Evolutionary conservation across 92 coral and sea anemone genomes (phyloP), one percentile per base, ranked within the genome.

Genomic region (Zoanthus sociatus): DNA sequence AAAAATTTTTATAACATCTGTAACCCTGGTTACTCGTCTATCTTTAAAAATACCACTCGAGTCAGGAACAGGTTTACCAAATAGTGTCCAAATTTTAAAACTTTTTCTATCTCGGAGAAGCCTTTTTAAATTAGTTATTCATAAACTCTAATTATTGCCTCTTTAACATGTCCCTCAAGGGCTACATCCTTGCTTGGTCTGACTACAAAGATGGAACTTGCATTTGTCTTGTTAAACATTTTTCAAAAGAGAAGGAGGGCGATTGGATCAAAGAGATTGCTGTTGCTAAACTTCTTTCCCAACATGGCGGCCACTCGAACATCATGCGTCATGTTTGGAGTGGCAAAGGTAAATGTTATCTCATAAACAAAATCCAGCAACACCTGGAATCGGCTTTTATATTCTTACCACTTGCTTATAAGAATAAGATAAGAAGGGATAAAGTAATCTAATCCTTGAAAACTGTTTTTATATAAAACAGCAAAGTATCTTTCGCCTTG

Each of bases 191-290:
- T 4, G 84, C 90, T 18, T 81, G 90, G 73, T 67, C 78, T 33
- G 87, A 60, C 48, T 32, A 66, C 46, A 48, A 17, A 20, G 79
- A 79, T 3, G 87, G 88, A 10, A 46, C 77, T 1, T 33, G 54
- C 9, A 72, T 86, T 84, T 82, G 92, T 6, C 78, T 90, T 33
- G 77, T 90, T 17, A 90, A 90, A 56, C 84, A 90, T 60, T 90
- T 90, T 64, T 86, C 92, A 20, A 79, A 75, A 21, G 71, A 16
- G 46, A 74, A 61, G 58, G 92, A 86, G 71, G 87, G 73, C 6
- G 58, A 31, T 30, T 90, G 92, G 92, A 73, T n/a, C 9, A 86
- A 86, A 5, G 92, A 90, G 47, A 66, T 53, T 8, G 83, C 87
- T 11, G 9, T 90, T 16, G 90, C n/a, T 14, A 51, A 70, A 2